Evolutionary conservation across 2,888 invertebrate genomes (phyloP), one percentile per base, ranked within the genome.

Genomic region (Luperina nickerlii): DNA sequence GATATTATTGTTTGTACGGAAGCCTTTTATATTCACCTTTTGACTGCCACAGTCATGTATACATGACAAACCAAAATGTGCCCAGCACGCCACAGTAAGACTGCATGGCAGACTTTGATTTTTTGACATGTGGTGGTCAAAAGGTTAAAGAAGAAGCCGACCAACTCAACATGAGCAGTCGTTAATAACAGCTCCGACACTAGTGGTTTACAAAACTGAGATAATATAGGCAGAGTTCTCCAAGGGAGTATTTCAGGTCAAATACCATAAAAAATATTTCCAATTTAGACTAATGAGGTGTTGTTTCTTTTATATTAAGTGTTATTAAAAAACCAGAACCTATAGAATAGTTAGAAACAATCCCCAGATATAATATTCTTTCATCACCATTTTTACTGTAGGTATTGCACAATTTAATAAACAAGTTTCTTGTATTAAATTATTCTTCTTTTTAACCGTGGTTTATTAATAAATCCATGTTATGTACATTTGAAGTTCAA

Each of bases 391-490:
- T 27, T n/a, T 24, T 24, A 32, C 13, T 60, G 20, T n/a, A n/a
- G n/a, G n/a, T 65, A n/a, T 48, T 76, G 51, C 45, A 65, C 54
- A 77, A 65, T 48, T 9, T 7, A 42, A 51, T 32, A 20, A 32
- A 66, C 18, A 74, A 32, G 42, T n/a, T 75, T 48, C 32, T 48
- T 51, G 13, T 32, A 15, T 48, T n/a, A 3, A 11, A 71, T 62
- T 48, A 48, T 72, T 51, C 4, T 27, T 42, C 11, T 24, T 71
- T 63, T 45, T 45, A 13, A n/a, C 15, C 15, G 20, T 66, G 7
- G 6, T 72, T n/a, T 60, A 48, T 38, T 62, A 20, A 48, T 48
- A 76, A 62, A 20, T 76, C 42, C 6, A 63, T 27, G 27, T 51
- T 63, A 1, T 27, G 20, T 38, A 32, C 18, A 20, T 54, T n/a